Evolutionary conservation across 2,888 invertebrate species (phyloP), one percentile per base, ranked within the genome.

Genomic region (Trilocha varians): DNA sequence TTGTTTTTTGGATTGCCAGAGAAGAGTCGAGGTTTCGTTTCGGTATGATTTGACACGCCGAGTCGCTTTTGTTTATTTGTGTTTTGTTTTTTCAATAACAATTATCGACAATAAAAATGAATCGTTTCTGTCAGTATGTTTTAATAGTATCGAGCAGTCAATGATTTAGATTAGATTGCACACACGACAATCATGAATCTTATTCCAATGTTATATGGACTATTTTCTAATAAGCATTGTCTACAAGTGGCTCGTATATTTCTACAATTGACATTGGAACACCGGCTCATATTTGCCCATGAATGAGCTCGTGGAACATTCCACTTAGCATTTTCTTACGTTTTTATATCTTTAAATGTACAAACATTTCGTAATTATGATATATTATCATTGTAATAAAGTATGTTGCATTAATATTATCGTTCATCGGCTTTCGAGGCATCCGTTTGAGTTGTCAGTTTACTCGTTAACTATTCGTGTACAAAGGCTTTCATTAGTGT

Each of bases 1-100:
- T 58, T 56, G 59, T 60, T 50, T 55, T 57, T 68, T 71, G 78
- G 78, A 78, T 78, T 78, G 72, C 71, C 61, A 49, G 55, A 52
- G 47, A 45, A 41, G 43, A 39, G 50, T 50, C 46, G 49, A 50
- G 57, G 59, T 66, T 59, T 51, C 25, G 45, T 45, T 50, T 64
- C 55, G 66, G 69, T 71, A 68, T 48, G 55, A 56, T 58, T 57
- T 55, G 65, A 52, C 52, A 58, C 53, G 55, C 53, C 58, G 59
- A 62, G 61, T 62, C 62, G 61, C 58, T 65, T 68, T 67, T 63
- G 66, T 72, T 74, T 72, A 59, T 38, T 38, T 32, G 15, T 32
- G 16, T 5, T 38, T 32, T 9, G 32, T 13, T 17, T 14, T 18
- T 32, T 32, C 36, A 33, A 41, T 39, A 37, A 33, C 52, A 50